Evolutionary conservation across 1,140 invertebrate genomes (phyloP).

Genomic region (Drosophila navojoa): DNA sequence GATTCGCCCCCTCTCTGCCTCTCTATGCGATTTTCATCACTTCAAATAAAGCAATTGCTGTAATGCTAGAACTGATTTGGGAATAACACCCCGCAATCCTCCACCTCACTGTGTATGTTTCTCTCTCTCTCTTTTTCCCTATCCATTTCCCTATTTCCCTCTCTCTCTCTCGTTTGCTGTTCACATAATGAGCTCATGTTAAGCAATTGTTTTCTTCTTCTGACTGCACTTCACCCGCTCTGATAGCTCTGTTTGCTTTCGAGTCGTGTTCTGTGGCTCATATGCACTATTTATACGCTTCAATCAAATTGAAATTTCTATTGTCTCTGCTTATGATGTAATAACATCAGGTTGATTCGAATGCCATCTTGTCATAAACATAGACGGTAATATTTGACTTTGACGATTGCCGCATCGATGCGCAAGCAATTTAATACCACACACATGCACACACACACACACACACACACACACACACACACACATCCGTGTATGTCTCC

Average conservation of each 20-base stretch:
- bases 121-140: background rate
- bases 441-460: slow-evolving; percentile 17
- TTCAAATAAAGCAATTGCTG: background rate
- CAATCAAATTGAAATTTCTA: slow-evolving; percentile 25
- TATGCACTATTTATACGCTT: background rate
- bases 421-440: slow-evolving; percentile 45
- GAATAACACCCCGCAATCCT: too few species aligned
- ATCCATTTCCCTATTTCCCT: too few species aligned
- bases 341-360: slow-evolving; percentile 23
- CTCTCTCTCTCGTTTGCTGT: too few species aligned
- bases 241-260: background rate
- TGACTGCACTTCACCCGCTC: background rate
- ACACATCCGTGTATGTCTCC: slow-evolving; percentile 6
- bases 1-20: background rate
- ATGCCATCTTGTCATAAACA: slow-evolving; percentile 43
- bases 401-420: slow-evolving; percentile 38
- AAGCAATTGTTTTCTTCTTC: too few species aligned
- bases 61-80: too few species aligned
- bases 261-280: background rate
- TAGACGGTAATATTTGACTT: slow-evolving; percentile 36
- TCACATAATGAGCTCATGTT: too few species aligned
- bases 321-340: slow-evolving; percentile 16
- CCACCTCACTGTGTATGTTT: background rate
- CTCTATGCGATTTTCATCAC: background rate
- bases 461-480: slow-evolving; percentile 8